Evolutionary conservation across 2,113 vertebrate genomes (phyloP), one percentile per base, ranked within the genome.

Genomic region (Periophthalmodon schlosseri): DNA sequence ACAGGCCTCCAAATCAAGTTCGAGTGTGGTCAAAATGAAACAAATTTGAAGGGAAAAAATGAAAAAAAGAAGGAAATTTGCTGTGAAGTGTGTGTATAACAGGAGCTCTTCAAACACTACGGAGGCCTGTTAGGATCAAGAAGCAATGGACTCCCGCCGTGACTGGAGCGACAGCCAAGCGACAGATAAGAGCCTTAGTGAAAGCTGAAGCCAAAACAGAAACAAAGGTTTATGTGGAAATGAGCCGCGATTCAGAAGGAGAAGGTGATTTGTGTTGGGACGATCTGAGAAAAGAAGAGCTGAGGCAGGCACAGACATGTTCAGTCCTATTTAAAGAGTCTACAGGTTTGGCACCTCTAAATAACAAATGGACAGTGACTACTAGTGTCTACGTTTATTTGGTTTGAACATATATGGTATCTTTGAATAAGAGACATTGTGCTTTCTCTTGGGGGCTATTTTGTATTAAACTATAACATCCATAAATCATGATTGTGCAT

Each of bases 21-120:
- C 69, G 81, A 89, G 85, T 80, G 70, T 73, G 88, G 82, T 88
- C 85, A 80, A 91, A 63, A 91, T 91, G 83, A 91, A 91, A 78
- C 77, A 39, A 77, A 90, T 92, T 87, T 61, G 12, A 15, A 34
- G n/a, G 10, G 9, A 18, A 34, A 34, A 28, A 28, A 28, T 28
- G n/a, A 28, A 28, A 33, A 61, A 61, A 87, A 92, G 90, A 93
- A 86, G 84, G 82, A 85, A 68, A 79, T 64, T 60, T 23, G 50
- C 73, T 65, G 70, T 79, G 77, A 73, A 64, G 28, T 39, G 2
- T 36, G 56, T 86, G 86, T 23, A 88, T 86, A 83, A 89, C 75
- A 66, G 81, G 71, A 85, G 82, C 77, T 71, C 76, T 79, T 89
- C 74, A 80, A 86, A 79, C 81, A 75, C 82, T 75, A 84, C 68